Evolutionary conservation across 2,888 invertebrate genomes (phyloP).

Genomic region (Cacoxenus indagator): DNA sequence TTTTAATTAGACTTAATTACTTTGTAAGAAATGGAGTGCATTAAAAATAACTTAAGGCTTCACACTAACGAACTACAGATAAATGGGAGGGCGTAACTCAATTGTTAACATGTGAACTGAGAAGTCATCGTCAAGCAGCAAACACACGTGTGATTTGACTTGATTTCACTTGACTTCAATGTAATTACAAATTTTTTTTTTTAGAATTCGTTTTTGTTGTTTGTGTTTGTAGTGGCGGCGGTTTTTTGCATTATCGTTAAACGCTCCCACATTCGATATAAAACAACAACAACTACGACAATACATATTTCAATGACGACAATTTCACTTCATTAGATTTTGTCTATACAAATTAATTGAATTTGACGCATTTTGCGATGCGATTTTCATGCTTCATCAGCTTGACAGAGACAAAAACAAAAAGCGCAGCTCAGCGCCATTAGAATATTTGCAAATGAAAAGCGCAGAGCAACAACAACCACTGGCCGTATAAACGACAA

Average conservation of each 20-base stretch:
- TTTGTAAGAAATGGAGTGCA: too few relatives aligned
- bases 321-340: constrained; percentile 37
- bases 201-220: too few relatives aligned
- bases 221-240: neutral
- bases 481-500: neutral
- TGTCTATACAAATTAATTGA: constrained; percentile 52
- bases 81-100: constrained; percentile 33
- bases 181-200: too few relatives aligned
- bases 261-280: neutral
- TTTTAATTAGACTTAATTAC: too few relatives aligned
- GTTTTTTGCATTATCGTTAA: neutral
- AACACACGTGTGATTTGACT: too few relatives aligned
- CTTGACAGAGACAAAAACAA: neutral
- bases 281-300: neutral
- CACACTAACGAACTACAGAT: too few relatives aligned
- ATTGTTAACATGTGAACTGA: constrained; percentile 43
- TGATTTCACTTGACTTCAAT: too few relatives aligned
- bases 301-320: constrained; percentile 30
- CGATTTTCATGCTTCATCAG: constrained; percentile 8
- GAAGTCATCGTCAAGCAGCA: too few relatives aligned
- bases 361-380: constrained; percentile 35
- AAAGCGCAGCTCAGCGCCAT: too few relatives aligned
- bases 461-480: too few relatives aligned
- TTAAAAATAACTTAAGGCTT: too few relatives aligned
- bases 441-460: neutral